phyloP scores from a whole-genome alignment of 2,113 vertebrate genomes.

The Phalacrocorax pelagicus region DNA sequence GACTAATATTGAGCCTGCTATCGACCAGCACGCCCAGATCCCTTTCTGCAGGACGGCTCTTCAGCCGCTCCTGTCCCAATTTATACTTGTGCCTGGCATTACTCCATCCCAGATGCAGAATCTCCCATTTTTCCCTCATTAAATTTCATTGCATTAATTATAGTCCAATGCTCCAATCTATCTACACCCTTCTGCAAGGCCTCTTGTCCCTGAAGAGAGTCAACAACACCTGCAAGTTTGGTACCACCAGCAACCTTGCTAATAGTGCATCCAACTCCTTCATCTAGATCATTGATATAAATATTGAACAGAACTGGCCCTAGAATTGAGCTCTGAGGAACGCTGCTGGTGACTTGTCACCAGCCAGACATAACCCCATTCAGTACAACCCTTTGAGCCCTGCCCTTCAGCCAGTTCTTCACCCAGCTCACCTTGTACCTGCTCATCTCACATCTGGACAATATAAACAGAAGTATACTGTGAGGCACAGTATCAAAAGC shows the following conservation, averaged over 20 bases:
- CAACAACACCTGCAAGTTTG: neutral
- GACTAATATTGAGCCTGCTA: neutral
- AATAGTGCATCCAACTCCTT: neutral
- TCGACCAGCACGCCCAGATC: neutral
- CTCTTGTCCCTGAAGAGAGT: neutral
- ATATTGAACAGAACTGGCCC: neutral
- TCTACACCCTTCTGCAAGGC: neutral
- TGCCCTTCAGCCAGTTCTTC: neutral
- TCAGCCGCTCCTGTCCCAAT: neutral
- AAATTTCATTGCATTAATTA: neutral
- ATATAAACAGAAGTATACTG: neutral
- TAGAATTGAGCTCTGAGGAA: neutral
- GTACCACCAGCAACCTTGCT: neutral
- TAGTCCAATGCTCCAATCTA: neutral
- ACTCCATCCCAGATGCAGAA: neutral
- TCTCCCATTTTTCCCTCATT: neutral
- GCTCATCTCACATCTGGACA: neutral
- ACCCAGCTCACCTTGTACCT: neutral
- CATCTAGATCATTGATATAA: neutral
- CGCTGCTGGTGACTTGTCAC: rapidly evolving
- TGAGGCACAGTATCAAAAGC: neutral
- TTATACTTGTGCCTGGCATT: neutral
- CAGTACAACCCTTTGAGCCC: neutral
- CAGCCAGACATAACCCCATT: neutral
- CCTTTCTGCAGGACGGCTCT: neutral